A percentile compares a stretch with the other conserved stretches of the same genome.
Evolutionary conservation across 1,140 invertebrate species (phyloP).

Genomic region (Argopecten irradians): DNA sequence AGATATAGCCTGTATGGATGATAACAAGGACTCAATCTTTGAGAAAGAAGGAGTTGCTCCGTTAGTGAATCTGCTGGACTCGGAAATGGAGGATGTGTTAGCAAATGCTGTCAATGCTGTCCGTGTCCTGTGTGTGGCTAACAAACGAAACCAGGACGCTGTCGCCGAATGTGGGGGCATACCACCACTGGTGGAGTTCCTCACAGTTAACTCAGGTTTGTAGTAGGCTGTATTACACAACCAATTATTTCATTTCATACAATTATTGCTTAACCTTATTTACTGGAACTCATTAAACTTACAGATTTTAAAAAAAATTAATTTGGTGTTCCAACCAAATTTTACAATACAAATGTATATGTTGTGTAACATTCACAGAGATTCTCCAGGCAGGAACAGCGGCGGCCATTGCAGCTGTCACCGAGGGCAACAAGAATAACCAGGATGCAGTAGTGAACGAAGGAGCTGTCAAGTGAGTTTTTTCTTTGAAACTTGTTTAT

Average conservation of each 20-base stretch:
- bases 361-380: conserved; percentile 58
- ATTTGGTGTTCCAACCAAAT: no score
- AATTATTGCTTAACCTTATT: neutral
- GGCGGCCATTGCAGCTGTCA: conserved; percentile 71
- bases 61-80: conserved; percentile 72
- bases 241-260: no score
- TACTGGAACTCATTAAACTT: neutral
- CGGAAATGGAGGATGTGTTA: conserved; percentile 74
- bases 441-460: conserved; percentile 70
- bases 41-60: conserved; percentile 68
- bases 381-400: conserved; percentile 73
- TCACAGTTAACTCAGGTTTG: conserved; percentile 72
- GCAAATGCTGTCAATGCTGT: conserved; percentile 77
- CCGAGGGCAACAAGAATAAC: conserved; percentile 66
- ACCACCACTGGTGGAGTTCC: conserved; percentile 73
- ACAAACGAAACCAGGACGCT: conserved; percentile 70
- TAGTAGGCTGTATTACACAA: no score
- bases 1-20: conserved; percentile 72
- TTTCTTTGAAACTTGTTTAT: neutral
- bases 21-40: conserved; percentile 71
- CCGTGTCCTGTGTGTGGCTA: conserved; percentile 71
- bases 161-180: conserved; percentile 69
- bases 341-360: no score
- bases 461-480: conserved; percentile 70
- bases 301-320: no score